Evolutionary conservation across 1,140 invertebrate genomes (phyloP), one percentile per base, ranked within the genome.

Genomic region (Drosophila burlai): DNA sequence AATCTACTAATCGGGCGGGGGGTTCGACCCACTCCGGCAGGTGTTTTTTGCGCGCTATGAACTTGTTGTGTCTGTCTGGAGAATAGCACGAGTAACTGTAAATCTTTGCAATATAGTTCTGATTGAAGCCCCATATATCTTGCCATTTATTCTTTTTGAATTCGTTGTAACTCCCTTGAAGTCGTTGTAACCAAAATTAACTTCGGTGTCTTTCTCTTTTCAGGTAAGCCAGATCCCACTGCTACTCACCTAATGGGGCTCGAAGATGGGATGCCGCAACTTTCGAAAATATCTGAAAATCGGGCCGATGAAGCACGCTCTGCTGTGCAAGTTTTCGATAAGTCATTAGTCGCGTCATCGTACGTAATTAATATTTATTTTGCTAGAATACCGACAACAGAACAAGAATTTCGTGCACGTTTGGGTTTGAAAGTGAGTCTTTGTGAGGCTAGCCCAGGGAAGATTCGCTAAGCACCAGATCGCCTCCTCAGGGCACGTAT

Each of bases 81-180:
- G 46, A 89, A 87, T 71, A 81, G 66, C 66, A 49, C 68, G 58
- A 74, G 45, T 90, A 90, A 81, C 84, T 80, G 84, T 89, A 60
- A 72, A 87, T 57, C 18, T 63, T 62, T 58, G 67, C 65, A 50
- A 72, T 21, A 61, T 66, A 47, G 61, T 58, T 57, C 3, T n/a
- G 6, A 40, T 65, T 43, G 15, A 50, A 45, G 10, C 2, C 15
- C 24, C 18, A 55, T 29, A 40, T 11, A 11, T 11, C 43, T 18
- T 36, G 11, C 18, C 16, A 31, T 40, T 40, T 55, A 36, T 42
- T n/a, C n/a, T 15, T 42, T 10, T 52, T 21, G n/a, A 24, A 29
- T 29, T 13, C 38, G 40, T 21, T 76, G 61, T 76, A 76, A 76
- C 24, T 29, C 46, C 61, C n/a, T 29, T 18, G 61, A 71, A 59